These are phyloP conservation scores for Rotaria socialis DNA, from an alignment of 2,888 invertebrate genomes.

Conservation along the genomic window DNA sequence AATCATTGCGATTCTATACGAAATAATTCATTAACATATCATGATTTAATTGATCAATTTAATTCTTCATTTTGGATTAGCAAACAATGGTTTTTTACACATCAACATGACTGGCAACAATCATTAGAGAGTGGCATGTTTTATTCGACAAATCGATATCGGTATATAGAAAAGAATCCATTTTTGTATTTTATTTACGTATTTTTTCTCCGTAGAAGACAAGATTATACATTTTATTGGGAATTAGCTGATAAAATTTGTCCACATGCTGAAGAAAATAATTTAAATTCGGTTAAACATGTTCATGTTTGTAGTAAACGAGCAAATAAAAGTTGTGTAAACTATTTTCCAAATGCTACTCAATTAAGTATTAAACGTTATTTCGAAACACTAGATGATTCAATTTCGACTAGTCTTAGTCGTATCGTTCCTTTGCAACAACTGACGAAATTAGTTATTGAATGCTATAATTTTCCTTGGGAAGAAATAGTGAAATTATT, in stretches of 20 bases:
- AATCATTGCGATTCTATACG: no score
- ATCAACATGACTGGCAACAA: neutral
- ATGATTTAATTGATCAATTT: neutral
- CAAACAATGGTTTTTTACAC: neutral
- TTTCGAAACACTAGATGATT: neutral
- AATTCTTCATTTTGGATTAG: neutral
- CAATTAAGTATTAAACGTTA: neutral
- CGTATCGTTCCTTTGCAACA: neutral
- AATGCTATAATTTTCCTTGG: neutral
- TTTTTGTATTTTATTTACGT: no score
- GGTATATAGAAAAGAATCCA: no score
- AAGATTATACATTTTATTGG: no score
- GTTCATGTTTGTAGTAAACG: neutral
- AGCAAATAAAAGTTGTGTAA: neutral
- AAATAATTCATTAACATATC: neutral
- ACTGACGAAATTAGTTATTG: neutral
- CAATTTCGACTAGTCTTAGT: neutral
- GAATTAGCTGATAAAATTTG: no score
- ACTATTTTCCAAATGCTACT: neutral
- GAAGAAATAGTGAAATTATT: neutral
- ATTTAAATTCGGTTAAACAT: neutral
- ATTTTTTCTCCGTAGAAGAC: no score
- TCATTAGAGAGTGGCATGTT: no score
- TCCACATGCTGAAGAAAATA: no score
- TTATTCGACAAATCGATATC: no score